Evolutionary conservation across 2,888 invertebrate species (phyloP), one percentile per base, ranked within the genome.

Genomic region (Liposcelis brunnea): DNA sequence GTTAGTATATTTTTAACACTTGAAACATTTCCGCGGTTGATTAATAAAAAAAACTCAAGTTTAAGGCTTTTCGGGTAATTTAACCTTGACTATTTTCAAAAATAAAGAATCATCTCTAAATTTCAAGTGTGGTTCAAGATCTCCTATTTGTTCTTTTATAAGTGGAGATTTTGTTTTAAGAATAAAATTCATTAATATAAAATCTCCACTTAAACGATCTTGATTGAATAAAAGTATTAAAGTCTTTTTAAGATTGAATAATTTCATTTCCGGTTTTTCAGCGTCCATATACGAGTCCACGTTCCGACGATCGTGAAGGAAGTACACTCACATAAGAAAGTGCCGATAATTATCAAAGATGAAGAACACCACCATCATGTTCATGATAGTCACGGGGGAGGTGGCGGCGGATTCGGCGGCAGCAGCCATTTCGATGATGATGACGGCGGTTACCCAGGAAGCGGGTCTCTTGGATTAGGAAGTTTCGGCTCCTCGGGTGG

Each of bases 221-320:
- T n/a, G n/a, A n/a, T n/a, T n/a, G n/a, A n/a, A n/a, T n/a, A n/a
- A n/a, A n/a, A n/a, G n/a, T n/a, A n/a, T n/a, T n/a, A n/a, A n/a
- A n/a, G n/a, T 26, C 26, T 26, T 26, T 26, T 35, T 35, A 35
- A 6, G 35, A n/a, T n/a, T n/a, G n/a, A n/a, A n/a, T n/a, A n/a
- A n/a, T n/a, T n/a, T n/a, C n/a, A n/a, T n/a, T n/a, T n/a, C n/a
- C n/a, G n/a, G n/a, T n/a, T n/a, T n/a, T 50, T n/a, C 50, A 56
- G 56, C 49, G 55, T 56, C 8, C 56, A 56, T 48, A 56, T 55
- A 32, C 48, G 53, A 48, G 55, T 56, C 1, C 56, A 56, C 48
- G 51, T 56, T 5, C 56, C 56, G 2, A 51, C 52, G 32, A 49
- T 55, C 10, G 50, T 54, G 32, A 52, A 56, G 44, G 55, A 56